phyloP scores from a whole-genome alignment of 2,113 vertebrate species.

The Chrysemys picta region DNA sequence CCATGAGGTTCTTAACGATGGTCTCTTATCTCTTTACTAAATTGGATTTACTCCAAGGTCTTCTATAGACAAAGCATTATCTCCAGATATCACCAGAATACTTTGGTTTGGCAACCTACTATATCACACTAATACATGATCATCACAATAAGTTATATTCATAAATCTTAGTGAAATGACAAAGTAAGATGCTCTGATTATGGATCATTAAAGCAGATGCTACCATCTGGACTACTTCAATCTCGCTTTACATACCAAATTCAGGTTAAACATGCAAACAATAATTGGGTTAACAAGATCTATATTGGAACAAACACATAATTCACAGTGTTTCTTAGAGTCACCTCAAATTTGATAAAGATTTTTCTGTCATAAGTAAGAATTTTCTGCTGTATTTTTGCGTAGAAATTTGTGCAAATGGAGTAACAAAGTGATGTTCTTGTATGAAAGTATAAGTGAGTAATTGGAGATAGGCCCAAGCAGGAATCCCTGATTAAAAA shows the following conservation, averaged over 20 bases:
- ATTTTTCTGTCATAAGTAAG: neutral
- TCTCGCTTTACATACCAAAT: neutral
- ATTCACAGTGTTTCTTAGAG: neutral
- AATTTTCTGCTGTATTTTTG: neutral
- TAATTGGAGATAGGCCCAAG: neutral
- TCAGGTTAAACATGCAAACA: neutral
- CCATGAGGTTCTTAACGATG: neutral
- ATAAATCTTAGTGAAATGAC: constrained; percentile 32
- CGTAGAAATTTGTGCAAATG: neutral
- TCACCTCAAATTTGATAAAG: neutral
- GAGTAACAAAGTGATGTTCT: neutral
- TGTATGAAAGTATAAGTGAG: neutral
- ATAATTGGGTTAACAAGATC: neutral
- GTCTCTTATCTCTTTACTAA: neutral
- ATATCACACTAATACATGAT: neutral
- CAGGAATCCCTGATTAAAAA: neutral
- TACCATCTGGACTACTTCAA: neutral
- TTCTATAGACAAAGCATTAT: neutral
- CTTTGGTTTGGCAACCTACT: neutral
- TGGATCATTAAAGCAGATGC: constrained; percentile 32
- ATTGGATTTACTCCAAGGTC: neutral
- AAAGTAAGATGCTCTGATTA: constrained; percentile 31
- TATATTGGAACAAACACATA: neutral
- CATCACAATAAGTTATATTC: constrained; percentile 4
- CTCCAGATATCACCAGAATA: constrained; percentile 16